phyloP scores from a whole-genome alignment of 1,140 invertebrate genomes.

The Neuroterus valhalla region DNA sequence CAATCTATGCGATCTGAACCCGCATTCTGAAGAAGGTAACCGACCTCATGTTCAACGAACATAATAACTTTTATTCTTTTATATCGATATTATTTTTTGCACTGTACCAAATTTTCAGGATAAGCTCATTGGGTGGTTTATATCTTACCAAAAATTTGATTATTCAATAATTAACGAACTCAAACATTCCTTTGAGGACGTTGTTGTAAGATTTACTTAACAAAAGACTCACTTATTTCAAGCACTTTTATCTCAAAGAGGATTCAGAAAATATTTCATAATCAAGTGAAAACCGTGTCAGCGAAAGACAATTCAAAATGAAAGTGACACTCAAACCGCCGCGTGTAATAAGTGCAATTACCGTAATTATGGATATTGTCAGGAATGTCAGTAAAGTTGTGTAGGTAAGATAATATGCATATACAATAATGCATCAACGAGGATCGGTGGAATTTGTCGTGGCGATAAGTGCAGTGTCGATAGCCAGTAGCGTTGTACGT shows the following conservation, averaged over 20 bases:
- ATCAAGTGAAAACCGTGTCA: background rate
- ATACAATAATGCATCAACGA: constrained; percentile 7
- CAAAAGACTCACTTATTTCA: too few species aligned
- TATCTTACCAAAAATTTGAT: too few species aligned
- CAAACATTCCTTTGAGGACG: too few species aligned
- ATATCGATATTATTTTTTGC: too few species aligned
- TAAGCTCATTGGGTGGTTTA: too few species aligned
- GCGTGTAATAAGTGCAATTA: constrained; percentile 1
- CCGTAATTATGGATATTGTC: constrained; percentile 17
- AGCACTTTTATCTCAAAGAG: too few species aligned
- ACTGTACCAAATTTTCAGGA: too few species aligned
- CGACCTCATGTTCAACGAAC: too few species aligned
- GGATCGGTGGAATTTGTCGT: constrained; percentile 48
- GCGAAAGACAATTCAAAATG: background rate
- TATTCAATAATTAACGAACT: too few species aligned
- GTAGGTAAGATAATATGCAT: background rate
- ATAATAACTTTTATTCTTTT: too few species aligned
- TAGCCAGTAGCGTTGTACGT: constrained; percentile 42
- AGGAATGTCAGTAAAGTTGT: constrained; percentile 2
- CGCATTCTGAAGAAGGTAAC: background rate
- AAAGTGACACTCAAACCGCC: background rate
- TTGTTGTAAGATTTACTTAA: too few species aligned
- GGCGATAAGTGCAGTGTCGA: constrained; percentile 40
- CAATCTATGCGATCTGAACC: background rate
- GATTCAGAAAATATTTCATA: too few species aligned